Conservation (phyloP, 2,797 vertebrate genomes). For the Meda fulgida region DNA sequence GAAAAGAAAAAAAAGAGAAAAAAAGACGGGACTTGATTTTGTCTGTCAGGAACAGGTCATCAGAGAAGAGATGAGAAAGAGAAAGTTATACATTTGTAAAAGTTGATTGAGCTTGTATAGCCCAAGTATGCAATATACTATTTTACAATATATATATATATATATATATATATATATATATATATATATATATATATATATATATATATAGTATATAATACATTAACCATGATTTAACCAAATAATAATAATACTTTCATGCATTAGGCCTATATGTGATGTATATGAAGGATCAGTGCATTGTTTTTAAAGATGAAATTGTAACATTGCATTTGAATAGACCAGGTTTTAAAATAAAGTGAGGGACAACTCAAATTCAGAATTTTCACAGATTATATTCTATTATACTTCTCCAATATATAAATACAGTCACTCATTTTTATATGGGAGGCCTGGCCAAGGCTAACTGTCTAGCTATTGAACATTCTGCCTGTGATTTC, state of each 20-base stretch:
- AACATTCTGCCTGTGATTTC: constrained; percentile 9
- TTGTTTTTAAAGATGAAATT: not conserved
- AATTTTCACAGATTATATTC: not conserved
- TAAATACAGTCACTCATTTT: not conserved
- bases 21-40: not conserved
- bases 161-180: not conserved
- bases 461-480: not conserved
- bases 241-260: not conserved
- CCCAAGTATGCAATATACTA: not conserved
- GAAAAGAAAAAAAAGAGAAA: not conserved
- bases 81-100: not conserved
- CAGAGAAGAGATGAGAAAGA: not conserved
- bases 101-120: not conserved
- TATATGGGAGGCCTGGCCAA: not conserved
- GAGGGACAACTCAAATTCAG: not conserved
- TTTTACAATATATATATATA: not conserved
- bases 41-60: not conserved
- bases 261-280: not conserved
- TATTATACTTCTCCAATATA: not conserved
- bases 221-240: not conserved
- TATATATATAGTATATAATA: too few species aligned
- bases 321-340: not conserved
- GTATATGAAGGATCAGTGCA: not conserved
- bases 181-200: not conserved
- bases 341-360: not conserved